Evolutionary conservation across 2,797 vertebrate species (phyloP), one percentile per base, ranked within the genome.

Genomic region (Sebastes trivittatus): DNA sequence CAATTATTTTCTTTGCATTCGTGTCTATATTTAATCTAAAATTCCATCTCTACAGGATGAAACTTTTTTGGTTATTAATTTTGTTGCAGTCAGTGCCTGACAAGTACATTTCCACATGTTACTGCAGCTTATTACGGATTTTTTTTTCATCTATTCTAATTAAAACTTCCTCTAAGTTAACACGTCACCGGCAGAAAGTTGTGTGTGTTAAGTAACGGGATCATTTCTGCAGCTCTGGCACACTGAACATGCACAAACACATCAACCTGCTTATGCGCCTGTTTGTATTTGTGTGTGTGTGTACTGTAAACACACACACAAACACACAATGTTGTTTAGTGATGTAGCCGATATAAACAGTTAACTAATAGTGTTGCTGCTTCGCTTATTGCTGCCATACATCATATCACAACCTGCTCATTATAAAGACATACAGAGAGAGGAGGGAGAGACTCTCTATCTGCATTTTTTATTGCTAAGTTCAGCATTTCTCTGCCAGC

Each of bases 391-490:
- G 89, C 92, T 89, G 84, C 90, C 83, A 91, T 95, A 88, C 74
- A 93, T 94, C 90, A 94, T 90, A 91, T 83, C 78, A 78, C 88
- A 84, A 90, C 84, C 85, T 80, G 87, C 89, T 92, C 93, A 94
- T 93, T 94, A 93, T 89, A 85, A 75, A 88, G 87, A 93, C 81
- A 80, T 38, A 73, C 67, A 81, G 83, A 65, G 84, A 67, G 70
- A 55, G 75, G 77, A 71, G 68, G 63, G n/a, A 64, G 81, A 80
- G 82, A 80, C 25, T 67, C 76, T 83, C 77, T 80, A 92, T 95
- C 91, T 94, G 92, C 89, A 94, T 93, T 76, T 89, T 92, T 91
- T 93, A 92, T 89, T 92, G 91, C 93, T 85, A 77, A 63, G 75
- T 91, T 94, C 92, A 95, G 93, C 94, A 93, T 62, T 91, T 90